These are phyloP conservation scores for Ornithoptera alexandrae DNA, from an alignment of 2,888 invertebrate species.

Conservation along the genomic window DNA sequence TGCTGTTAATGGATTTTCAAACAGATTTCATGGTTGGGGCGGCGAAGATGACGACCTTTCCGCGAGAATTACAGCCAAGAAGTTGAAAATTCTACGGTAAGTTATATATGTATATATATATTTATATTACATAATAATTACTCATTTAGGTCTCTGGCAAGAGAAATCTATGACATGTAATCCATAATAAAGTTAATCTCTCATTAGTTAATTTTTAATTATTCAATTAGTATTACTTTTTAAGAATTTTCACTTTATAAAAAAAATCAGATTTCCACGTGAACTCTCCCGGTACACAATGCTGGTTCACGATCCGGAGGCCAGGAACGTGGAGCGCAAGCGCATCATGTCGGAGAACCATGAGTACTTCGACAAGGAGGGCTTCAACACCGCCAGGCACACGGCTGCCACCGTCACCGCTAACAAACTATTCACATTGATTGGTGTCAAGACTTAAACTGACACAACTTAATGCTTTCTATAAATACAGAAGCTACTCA, in stretches of 20 bases:
- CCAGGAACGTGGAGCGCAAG: slow-evolving; percentile 46
- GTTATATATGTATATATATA: not conserved
- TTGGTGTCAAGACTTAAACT: slow-evolving; percentile 53
- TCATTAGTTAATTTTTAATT: not conserved
- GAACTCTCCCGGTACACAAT: slow-evolving; percentile 65
- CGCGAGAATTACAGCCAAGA: slow-evolving; percentile 44
- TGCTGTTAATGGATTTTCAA: slow-evolving; percentile 64
- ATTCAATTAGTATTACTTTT: not conserved
- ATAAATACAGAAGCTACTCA: too few species aligned
- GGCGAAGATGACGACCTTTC: slow-evolving; percentile 73
- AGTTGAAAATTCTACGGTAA: slow-evolving; percentile 55
- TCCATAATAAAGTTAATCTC: too few species aligned
- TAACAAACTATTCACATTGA: slow-evolving; percentile 57
- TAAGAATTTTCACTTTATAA: not conserved
- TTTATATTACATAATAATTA: too few species aligned
- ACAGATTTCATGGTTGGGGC: slow-evolving; percentile 67
- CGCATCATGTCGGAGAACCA: slow-evolving; percentile 47
- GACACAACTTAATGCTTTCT: too few species aligned
- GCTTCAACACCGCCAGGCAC: slow-evolving; percentile 44
- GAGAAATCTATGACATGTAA: too few species aligned
- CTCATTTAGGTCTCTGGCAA: too few species aligned
- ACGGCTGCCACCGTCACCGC: slow-evolving; percentile 36
- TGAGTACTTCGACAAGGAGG: slow-evolving; percentile 42
- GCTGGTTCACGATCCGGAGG: slow-evolving; percentile 58
- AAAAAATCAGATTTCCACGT: slow-evolving; percentile 52